Percentiles rank a stretch among this genome's conserved stretches.
These are phyloP conservation scores for Chiloscyllium plagiosum DNA, from an alignment of 2,113 vertebrate genomes.

Conservation along the genomic window DNA sequence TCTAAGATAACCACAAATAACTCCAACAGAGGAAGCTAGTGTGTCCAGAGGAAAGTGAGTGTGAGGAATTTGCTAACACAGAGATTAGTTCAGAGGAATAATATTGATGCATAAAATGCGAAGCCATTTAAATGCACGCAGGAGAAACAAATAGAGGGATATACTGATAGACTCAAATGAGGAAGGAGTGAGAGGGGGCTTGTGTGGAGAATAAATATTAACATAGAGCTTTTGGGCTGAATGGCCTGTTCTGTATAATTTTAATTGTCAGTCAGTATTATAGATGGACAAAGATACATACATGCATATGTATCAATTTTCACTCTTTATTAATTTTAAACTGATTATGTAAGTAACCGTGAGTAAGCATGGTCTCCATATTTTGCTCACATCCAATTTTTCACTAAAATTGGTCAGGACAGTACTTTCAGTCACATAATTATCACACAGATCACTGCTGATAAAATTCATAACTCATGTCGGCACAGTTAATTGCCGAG, in stretches of 20 bases:
- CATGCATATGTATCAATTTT: background rate
- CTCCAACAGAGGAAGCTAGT: background rate
- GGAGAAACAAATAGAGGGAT: background rate
- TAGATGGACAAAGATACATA: background rate
- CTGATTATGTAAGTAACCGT: background rate
- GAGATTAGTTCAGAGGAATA: background rate
- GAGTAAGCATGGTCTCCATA: background rate
- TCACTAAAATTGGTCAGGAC: background rate
- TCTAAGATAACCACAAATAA: background rate
- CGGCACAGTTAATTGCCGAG: background rate
- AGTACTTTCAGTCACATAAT: background rate
- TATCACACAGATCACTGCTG: background rate
- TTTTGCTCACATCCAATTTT: background rate
- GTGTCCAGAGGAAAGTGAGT: background rate
- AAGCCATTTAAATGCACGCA: background rate
- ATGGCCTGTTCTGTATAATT: background rate
- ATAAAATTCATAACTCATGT: conserved; percentile 5
- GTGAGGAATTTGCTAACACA: no score
- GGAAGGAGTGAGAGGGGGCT: background rate
- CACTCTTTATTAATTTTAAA: background rate
- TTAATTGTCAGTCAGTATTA: background rate
- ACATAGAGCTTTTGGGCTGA: background rate
- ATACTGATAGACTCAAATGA: background rate
- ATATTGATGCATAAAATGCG: background rate
- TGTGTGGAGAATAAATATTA: background rate